Evolutionary conservation across 2,113 vertebrate genomes (phyloP), one percentile per base, ranked within the genome.

Genomic region (Triplophysa tibetana): DNA sequence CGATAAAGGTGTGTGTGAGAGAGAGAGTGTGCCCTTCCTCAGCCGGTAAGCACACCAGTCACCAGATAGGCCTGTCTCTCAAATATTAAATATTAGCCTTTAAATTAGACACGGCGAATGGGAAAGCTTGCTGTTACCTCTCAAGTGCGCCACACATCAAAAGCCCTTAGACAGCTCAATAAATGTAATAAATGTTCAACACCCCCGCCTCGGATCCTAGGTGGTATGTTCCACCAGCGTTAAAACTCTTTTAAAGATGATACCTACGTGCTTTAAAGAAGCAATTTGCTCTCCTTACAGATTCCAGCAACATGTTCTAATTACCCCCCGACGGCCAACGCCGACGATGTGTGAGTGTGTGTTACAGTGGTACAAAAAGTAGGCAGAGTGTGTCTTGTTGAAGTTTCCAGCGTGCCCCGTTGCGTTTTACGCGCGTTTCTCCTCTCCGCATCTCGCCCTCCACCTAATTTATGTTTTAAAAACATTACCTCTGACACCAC

Each of bases 231-330:
- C 87, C 88, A 65, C 85, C 86, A 86, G 91, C 91, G 90, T 93
- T 89, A 92, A 94, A 93, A 84, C 84, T 87, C 94, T 96, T 96
- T 97, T 95, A 92, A 96, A 96, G 94, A 93, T 95, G 94, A 96
- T 96, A 92, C 92, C 92, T 93, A 88, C 85, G 91, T 91, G 90
- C 83, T 65, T 88, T 88, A 88, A 89, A 87, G 85, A 91, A 90
- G 85, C 87, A 89, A 92, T 92, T 89, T 93, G 91, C 92, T 94
- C 91, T 90, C 91, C 91, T 84, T 88, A 90, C 79, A 83, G 89
- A 88, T 84, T 88, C 93, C 89, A 87, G 91, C 89, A 91, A 93
- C 90, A 89, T 90, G 90, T 89, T 90, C 91, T 93, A 95, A 95
- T 96, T 94, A 94, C 90, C 88, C 50, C 65, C 80, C 41, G 24